Evolutionary conservation across 2,888 invertebrate species (phyloP), one percentile per base, ranked within the genome.

Genomic region (Leistus spinibarbis): DNA sequence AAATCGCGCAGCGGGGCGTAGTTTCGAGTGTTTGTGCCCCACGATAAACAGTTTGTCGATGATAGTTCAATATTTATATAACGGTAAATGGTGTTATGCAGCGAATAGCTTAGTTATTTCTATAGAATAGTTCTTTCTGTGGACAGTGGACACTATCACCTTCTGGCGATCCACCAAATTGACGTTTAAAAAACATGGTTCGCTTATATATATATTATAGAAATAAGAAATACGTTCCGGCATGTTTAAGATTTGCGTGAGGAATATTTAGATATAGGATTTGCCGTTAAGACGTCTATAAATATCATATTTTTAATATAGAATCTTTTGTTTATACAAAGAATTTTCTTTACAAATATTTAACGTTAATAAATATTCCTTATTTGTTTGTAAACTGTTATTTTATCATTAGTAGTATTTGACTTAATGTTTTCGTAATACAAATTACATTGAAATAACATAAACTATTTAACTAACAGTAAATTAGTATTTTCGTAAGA

Each of bases 41-140:
- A 64, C 64, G 54, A 24, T 22, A 24, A 64, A 71, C 71, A 71
- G 71, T 54, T 64, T 66, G 10, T 64, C 64, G 71, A 71, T 63
- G 64, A 71, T 71, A 71, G 71, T 63, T 71, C 71, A 71, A 71
- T 71, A 71, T 71, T 71, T 71, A 71, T 71, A 17, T 64, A 64
- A 10, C 17, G 60, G 19, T 20, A 17, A 13, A 16, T 22, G 60
- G 19, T 3, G 20, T 19, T 60, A 2, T 19, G 3, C 19, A 5
- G 60, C 60, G 4, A 16, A 19, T 60, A 22, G 19, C 60, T 22
- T 19, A 56, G 17, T 19, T 56, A 17, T n/a, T 56, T 17, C 56
- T 19, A 40, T 40, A 40, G 7, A 40, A 40, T 40, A 40, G 40
- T 2, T 40, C 40, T 40, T 40, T 40, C 40, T 40, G 40, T 40